A percentile compares a stretch with the other conserved stretches of the same genome.
Conservation (phyloP, 2,797 vertebrate genomes). For the Acropternis orthonyx region DNA sequence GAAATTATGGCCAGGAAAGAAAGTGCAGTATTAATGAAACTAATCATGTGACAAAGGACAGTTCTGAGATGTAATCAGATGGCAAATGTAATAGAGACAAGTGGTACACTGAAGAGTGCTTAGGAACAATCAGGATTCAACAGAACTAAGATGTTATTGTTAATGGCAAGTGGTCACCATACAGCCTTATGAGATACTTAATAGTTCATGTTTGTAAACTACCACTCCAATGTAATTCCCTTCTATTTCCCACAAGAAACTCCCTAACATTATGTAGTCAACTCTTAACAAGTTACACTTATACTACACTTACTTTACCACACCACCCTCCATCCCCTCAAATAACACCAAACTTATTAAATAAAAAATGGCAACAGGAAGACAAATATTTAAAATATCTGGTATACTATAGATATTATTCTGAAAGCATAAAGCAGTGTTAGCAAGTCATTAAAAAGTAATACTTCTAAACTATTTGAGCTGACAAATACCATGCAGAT, state of each 20-base stretch:
- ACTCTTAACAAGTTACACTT: neutral
- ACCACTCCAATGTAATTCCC: neutral
- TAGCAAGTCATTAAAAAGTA: neutral
- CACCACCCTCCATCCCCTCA: accelerated
- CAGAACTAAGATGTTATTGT: neutral
- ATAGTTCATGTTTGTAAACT: neutral
- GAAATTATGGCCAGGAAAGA: constrained; percentile 30
- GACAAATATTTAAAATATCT: neutral
- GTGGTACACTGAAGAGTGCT: constrained; percentile 25
- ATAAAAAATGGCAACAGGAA: neutral
- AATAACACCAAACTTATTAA: neutral
- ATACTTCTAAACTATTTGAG: neutral
- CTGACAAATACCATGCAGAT: neutral
- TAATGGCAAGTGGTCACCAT: constrained; percentile 38
- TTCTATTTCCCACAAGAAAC: neutral
- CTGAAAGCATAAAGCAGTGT: neutral
- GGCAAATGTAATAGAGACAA: constrained; percentile 40
- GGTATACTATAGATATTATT: neutral
- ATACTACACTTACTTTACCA: neutral
- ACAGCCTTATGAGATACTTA: constrained; percentile 8
- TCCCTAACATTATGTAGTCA: neutral
- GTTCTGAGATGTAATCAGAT: constrained; percentile 61
- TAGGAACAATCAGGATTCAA: constrained; percentile 30
- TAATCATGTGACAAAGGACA: constrained; percentile 51
- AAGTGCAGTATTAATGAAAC: constrained; percentile 14